phyloP scores from a whole-genome alignment of 2,113 vertebrate species.

The Drymodes brunneopygia region DNA sequence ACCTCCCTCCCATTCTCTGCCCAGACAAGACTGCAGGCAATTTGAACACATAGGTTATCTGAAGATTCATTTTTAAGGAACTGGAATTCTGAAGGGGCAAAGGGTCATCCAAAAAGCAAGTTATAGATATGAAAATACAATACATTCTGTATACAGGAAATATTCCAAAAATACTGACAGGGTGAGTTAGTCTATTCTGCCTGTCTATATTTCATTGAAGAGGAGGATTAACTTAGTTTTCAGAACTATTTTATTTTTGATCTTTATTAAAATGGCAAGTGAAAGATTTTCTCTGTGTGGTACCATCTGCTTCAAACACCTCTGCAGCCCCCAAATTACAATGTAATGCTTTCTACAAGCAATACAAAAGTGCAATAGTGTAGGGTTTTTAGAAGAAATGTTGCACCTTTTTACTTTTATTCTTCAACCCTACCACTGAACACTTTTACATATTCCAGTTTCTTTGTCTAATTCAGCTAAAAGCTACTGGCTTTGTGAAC shows the following conservation, averaged over 20 bases:
- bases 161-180: neutral
- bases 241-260: neutral
- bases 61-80: neutral
- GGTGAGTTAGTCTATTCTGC: neutral
- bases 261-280: neutral
- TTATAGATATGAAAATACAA: neutral
- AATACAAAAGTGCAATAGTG: accelerated
- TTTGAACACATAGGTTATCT: neutral
- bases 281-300: accelerated
- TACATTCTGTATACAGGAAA: neutral
- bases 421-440: neutral
- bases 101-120: neutral
- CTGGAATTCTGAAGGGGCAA: neutral
- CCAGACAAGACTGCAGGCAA: neutral
- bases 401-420: neutral
- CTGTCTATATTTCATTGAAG: neutral
- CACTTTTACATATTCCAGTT: neutral
- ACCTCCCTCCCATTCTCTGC: neutral
- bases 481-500: constrained; percentile 69
- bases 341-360: neutral
- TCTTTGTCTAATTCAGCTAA: constrained; percentile 43
- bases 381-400: neutral
- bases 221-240: neutral
- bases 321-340: neutral
- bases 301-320: neutral